A percentile compares a stretch with the other conserved stretches of the same genome.
Evolutionary conservation across 2,797 vertebrate genomes (phyloP).

Genomic region (Enteromius viviparus): DNA sequence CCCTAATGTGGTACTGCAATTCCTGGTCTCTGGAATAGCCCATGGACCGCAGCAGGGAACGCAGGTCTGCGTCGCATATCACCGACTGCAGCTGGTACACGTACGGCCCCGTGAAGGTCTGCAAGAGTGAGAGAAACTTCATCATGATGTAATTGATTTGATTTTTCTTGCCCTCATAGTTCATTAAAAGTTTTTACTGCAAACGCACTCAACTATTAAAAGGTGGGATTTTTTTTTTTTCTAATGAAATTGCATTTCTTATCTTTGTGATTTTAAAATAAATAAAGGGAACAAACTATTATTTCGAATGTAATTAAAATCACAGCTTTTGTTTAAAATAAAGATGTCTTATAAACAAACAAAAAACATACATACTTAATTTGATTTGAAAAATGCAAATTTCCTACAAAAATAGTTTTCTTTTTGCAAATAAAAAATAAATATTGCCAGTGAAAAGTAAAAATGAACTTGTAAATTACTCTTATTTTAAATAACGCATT

Average conservation of each 20-base stretch:
- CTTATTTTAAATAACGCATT: too few species aligned
- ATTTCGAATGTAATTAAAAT: background rate
- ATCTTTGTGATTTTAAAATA: background rate
- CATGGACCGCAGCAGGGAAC: slow-evolving; percentile 87
- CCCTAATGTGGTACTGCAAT: slow-evolving; percentile 77
- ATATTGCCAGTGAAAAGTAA: background rate
- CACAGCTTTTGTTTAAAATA: background rate
- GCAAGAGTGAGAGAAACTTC: slow-evolving; percentile 38
- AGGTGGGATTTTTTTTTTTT: background rate
- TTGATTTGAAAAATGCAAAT: too few species aligned
- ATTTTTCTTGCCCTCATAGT: background rate
- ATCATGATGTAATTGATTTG: too few species aligned
- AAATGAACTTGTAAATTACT: too few species aligned
- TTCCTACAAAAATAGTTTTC: too few species aligned
- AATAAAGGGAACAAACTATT: background rate
- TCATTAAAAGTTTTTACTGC: background rate
- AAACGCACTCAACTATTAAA: background rate
- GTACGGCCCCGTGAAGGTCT: slow-evolving; percentile 98
- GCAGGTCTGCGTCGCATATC: slow-evolving; percentile 87
- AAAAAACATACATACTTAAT: too few species aligned
- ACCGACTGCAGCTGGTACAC: slow-evolving; percentile 95
- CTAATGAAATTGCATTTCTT: background rate
- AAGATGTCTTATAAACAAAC: background rate
- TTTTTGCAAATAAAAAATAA: too few species aligned
- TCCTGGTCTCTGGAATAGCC: slow-evolving; percentile 91